Conservation (phyloP, 2,113 vertebrate genomes). For the Triplophysa dalaica region DNA sequence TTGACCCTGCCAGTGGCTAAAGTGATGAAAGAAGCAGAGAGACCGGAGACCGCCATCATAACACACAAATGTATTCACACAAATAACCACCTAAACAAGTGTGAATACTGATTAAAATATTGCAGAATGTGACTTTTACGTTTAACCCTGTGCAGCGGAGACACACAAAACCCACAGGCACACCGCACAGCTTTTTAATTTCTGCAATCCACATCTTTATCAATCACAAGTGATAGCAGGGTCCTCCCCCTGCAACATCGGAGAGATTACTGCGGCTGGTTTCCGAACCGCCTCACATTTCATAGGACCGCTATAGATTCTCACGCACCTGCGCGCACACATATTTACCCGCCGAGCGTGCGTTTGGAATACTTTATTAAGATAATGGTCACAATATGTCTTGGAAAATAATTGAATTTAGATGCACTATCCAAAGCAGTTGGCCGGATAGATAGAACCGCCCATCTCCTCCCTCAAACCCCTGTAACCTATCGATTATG, state of each 20-base stretch:
- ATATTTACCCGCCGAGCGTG: neutral
- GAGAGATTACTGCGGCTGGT: constrained; percentile 17
- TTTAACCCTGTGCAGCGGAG: neutral
- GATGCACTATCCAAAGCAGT: constrained; percentile 30
- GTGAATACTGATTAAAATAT: constrained; percentile 1
- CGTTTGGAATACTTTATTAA: constrained; percentile 41
- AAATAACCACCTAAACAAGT: constrained; percentile 1
- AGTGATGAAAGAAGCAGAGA: neutral
- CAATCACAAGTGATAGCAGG: constrained; percentile 34
- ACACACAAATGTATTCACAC: neutral
- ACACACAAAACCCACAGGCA: neutral
- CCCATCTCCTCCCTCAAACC: constrained; percentile 15
- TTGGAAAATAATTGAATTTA: constrained; percentile 50
- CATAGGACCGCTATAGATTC: constrained; percentile 15
- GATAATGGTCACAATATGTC: constrained; percentile 51
- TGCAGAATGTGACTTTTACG: neutral
- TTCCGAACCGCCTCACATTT: constrained; percentile 45
- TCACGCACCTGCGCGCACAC: constrained; percentile 10
- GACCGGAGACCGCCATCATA: neutral
- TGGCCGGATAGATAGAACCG: constrained; percentile 35
- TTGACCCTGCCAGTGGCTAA: constrained; percentile 5
- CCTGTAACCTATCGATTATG: constrained; percentile 45
- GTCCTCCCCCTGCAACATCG: constrained; percentile 14
- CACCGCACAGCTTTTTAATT: constrained; percentile 3
- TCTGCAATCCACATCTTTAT: constrained; percentile 39